Base-by-base conservation (phyloP, 2,888 invertebrate species). In the Strigamia crassipes region DNA sequence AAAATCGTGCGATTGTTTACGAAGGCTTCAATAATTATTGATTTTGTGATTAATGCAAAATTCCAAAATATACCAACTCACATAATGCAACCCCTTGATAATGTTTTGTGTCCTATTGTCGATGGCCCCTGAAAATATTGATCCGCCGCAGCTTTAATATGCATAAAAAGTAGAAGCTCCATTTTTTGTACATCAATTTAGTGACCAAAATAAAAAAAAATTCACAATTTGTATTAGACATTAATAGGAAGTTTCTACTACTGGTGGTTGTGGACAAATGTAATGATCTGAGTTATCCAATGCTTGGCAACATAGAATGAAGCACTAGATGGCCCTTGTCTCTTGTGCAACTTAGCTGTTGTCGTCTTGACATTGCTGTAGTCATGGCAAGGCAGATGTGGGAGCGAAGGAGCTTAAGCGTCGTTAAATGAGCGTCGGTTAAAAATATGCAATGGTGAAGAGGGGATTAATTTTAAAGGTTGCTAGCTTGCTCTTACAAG, bases 401-500 rank as follows among this genome's bases (percentile, higher is more conserved):
- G n/a, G 15, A 46, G 46, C 46, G 61, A 66, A 23, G 61, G 61
- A 66, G 61, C 61, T 66, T 66, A 66, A 66, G 61, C 61, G 61
- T 66, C 61, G 61, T 66, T 66, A 66, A 66, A 66, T 66, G 61
- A 66, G 61, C 61, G 61, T n/a, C 61, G 61, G 61, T 66, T 66
- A 66, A 66, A 66, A 66, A 66, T 66, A 66, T 66, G 61, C 61
- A 66, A 66, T 66, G 61, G 61, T 66, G 61, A 66, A 66, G 61
- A 66, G 61, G 61, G 61, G 61, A 66, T 66, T 66, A 66, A 66
- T 66, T 66, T 66, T 66, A 66, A 66, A 66, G 61, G 61, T 66
- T 66, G 61, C 23, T 15, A 66, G 61, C 61, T 66, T 66, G 61
- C 61, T 66, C 61, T 23, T 66, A 66, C 61, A 66, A 66, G 61